phyloP scores from a whole-genome alignment of 2,113 vertebrate genomes.

The Psephotus haematonotus region DNA sequence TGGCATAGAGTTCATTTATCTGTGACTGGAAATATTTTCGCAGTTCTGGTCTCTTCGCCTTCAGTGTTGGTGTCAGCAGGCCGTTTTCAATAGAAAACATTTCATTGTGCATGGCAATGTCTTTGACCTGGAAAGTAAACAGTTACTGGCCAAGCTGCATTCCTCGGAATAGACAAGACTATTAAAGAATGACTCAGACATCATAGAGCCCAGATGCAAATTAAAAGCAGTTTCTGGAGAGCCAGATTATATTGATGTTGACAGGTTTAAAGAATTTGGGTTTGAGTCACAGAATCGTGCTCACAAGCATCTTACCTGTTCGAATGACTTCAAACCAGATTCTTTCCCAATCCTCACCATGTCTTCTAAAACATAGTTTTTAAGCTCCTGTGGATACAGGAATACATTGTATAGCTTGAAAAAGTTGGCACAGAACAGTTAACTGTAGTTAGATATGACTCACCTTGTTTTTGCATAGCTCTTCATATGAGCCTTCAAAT shows the following conservation, averaged over 20 bases:
- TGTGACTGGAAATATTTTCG: constrained; percentile 83
- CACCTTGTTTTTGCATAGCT: constrained; percentile 89
- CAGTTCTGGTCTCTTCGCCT: constrained; percentile 89
- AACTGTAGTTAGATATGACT: background rate
- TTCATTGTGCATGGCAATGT: constrained; percentile 83
- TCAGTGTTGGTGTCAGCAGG: constrained; percentile 93
- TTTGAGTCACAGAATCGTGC: background rate
- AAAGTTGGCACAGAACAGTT: background rate
- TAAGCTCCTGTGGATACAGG: constrained; percentile 81
- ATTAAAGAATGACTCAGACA: background rate
- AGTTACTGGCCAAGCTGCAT: background rate
- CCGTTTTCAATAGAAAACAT: constrained; percentile 92
- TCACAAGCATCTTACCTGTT: constrained; percentile 82
- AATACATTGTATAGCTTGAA: background rate
- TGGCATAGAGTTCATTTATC: constrained; percentile 90
- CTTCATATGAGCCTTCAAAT: constrained; percentile 82
- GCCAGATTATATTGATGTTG: background rate
- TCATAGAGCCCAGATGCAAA: background rate
- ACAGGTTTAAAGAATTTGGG: background rate
- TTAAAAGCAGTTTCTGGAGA: background rate
- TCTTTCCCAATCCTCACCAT: constrained; percentile 87
- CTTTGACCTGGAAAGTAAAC: constrained; percentile 82
- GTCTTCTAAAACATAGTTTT: constrained; percentile 86
- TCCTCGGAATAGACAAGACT: background rate
- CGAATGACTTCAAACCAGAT: constrained; percentile 92